These are phyloP conservation scores for Aphelocoma californica DNA, from an alignment of 2,797 vertebrate genomes.

Conservation along the genomic window DNA sequence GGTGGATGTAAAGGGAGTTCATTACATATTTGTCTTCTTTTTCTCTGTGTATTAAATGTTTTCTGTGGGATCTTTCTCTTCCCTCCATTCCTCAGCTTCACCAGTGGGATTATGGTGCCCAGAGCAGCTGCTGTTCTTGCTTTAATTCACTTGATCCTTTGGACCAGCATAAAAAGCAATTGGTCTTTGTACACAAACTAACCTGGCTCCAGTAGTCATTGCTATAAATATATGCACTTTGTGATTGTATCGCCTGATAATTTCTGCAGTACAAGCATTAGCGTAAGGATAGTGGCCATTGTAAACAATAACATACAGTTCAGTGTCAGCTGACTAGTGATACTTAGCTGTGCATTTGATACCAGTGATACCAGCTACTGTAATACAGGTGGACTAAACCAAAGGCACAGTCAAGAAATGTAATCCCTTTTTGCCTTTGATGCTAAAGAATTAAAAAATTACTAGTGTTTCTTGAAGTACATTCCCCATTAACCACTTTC, in stretches of 20 bases:
- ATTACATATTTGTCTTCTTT: neutral
- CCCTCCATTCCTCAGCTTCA: neutral
- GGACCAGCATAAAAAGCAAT: neutral
- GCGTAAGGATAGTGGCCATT: fast-evolving
- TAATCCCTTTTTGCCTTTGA: neutral
- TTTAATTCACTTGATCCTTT: neutral
- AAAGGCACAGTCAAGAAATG: neutral
- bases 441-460: neutral
- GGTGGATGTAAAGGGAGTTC: neutral
- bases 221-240: neutral
- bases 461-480: neutral
- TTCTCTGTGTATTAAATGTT: neutral
- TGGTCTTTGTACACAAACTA: neutral
- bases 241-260: neutral
- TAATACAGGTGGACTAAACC: neutral
- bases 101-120: neutral
- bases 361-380: fast-evolving
- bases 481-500: neutral
- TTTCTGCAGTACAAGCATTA: neutral
- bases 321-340: neutral
- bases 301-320: neutral
- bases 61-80: neutral
- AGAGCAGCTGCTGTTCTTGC: neutral
- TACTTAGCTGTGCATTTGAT: neutral
- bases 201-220: neutral